Evolutionary conservation across 2,797 vertebrate genomes (phyloP), one percentile per base, ranked within the genome.

Genomic region (Crocidura indochinensis): DNA sequence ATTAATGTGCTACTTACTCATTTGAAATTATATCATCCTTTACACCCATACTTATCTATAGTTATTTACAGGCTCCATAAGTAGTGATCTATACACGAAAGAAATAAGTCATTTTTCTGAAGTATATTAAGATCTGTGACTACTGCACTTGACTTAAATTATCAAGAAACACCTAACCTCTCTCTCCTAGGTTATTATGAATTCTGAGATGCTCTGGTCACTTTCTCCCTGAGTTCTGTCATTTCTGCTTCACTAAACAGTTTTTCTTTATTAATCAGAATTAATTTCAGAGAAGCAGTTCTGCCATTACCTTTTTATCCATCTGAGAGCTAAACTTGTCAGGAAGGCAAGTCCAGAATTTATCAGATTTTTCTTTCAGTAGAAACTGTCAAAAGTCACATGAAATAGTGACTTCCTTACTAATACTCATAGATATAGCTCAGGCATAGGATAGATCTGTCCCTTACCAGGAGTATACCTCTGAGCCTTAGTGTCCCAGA

Each of bases 221-320:
- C 49, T 92, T 87, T 88, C 74, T 87, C 62, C 62, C 76, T 68
- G 31, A n/a, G 64, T 31, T 31, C 67, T 89, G 74, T 85, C 92
- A 79, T 78, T 92, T 95, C 87, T 67, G 46, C 75, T 92, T 90
- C 75, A 90, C 67, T 20, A 47, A 88, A n/a, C 29, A 87, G 62
- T 65, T 95, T 38, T 93, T 92, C 76, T 64, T 93, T 29, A 38
- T 91, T 93, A 83, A 71, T 91, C 81, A 93, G 89, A 95, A 88
- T 92, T 93, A 92, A 94, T 85, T 90, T 91, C 86, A 87, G 20
- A 46, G 24, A 26, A 87, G 53, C 60, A 69, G 53, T 74, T 83
- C 47, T 83, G 53, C 29, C 72, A 51, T 75, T 56, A 49, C 60
- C 24, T 87, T 76, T 80, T 51, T 60, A 86, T 65, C 15, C 78